Conservation (phyloP, 2,797 vertebrate species). For the Spinus pinus region DNA sequence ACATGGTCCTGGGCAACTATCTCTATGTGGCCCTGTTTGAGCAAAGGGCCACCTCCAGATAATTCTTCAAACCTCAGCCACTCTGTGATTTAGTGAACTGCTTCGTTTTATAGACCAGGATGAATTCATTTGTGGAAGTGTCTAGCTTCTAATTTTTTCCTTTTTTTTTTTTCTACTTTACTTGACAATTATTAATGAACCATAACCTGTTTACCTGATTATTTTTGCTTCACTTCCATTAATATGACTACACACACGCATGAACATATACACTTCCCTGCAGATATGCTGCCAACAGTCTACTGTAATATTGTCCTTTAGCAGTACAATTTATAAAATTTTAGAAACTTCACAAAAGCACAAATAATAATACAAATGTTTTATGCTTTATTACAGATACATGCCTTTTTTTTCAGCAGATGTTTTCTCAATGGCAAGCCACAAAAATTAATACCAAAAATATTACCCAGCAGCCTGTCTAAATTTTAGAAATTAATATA, state of each 20-base stretch:
- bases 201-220: conserved; percentile 5
- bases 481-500: not conserved
- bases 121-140: not conserved
- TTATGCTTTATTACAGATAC: not conserved
- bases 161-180: not conserved
- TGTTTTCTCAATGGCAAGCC: not conserved
- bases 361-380: not conserved
- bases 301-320: not conserved
- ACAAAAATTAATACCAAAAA: not conserved
- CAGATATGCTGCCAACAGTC: not conserved
- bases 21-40: not conserved
- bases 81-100: not conserved
- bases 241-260: not conserved
- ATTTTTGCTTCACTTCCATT: conserved; percentile 4
- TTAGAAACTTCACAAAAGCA: not conserved
- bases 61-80: not conserved
- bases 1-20: not conserved
- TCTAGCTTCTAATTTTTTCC: not conserved
- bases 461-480: not conserved
- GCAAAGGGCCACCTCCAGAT: not conserved
- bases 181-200: conserved; percentile 25
- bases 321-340: not conserved
- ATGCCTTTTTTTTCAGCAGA: not conserved
- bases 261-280: not conserved
- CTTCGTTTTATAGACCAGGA: not conserved